Conservation (phyloP, 2,113 vertebrate genomes). For the Mormoops blainvillei region DNA sequence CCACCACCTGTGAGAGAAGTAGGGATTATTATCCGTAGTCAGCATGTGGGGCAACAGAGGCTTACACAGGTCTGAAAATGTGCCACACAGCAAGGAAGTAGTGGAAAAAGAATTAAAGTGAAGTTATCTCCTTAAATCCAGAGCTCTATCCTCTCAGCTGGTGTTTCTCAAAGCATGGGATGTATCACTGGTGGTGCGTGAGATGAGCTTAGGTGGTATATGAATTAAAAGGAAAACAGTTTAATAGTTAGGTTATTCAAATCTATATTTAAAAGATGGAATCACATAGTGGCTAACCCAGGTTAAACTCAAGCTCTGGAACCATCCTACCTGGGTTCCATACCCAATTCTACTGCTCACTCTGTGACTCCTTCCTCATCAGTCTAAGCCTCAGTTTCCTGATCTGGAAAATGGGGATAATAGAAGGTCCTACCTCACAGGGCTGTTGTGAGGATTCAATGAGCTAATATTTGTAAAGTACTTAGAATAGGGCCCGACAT, state of each 20-base stretch:
- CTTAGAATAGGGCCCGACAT: neutral
- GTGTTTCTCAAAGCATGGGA: neutral
- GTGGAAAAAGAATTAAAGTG: neutral
- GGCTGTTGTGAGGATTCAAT: neutral
- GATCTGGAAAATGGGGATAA: neutral
- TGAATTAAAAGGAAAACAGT: neutral
- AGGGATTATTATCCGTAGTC: neutral
- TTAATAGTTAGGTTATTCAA: neutral
- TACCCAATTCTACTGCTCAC: neutral
- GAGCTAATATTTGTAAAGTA: neutral
- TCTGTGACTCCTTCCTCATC: neutral
- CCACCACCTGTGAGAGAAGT: neutral
- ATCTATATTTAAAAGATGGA: neutral
- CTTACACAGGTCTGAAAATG: neutral
- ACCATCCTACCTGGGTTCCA: neutral
- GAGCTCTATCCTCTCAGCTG: neutral
- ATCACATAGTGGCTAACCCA: neutral
- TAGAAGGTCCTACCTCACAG: neutral
- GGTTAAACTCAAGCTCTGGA: neutral
- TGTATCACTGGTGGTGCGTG: no score
- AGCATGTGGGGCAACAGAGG: neutral
- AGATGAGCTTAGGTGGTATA: neutral
- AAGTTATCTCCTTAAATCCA: neutral
- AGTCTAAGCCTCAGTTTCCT: neutral
- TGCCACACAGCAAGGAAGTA: neutral